These are phyloP conservation scores for Aptenodytes forsteri DNA, from an alignment of 2,113 vertebrate species.

Conservation along the genomic window DNA sequence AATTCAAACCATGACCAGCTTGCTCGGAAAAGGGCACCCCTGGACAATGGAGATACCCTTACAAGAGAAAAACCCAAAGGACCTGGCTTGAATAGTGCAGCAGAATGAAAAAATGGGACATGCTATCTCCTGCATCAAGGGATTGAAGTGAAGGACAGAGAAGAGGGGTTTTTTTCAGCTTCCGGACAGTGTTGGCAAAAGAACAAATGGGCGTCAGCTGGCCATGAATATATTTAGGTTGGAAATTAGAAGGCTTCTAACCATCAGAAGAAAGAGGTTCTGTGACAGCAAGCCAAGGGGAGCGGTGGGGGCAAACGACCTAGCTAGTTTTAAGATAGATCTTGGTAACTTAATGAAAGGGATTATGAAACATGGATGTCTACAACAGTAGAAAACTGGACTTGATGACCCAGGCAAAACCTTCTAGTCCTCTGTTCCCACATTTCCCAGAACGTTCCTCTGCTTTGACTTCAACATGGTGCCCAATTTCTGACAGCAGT, in stretches of 20 bases:
- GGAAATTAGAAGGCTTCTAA: slow-evolving; percentile 66
- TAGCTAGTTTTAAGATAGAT: slow-evolving; percentile 52
- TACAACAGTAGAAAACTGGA: neutral
- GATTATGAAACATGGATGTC: slow-evolving; percentile 35
- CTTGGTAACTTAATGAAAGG: slow-evolving; percentile 63
- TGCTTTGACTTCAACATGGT: slow-evolving; percentile 9
- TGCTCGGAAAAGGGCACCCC: neutral
- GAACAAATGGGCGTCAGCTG: slow-evolving; percentile 44
- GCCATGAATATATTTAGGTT: slow-evolving; percentile 64
- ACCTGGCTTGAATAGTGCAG: neutral
- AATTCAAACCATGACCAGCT: neutral
- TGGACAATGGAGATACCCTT: neutral
- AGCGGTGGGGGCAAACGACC: neutral
- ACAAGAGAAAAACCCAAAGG: neutral
- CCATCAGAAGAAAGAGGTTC: slow-evolving; percentile 55
- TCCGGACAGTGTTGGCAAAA: neutral
- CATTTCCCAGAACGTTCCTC: neutral
- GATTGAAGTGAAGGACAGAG: neutral
- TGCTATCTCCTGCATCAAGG: neutral
- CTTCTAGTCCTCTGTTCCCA: neutral
- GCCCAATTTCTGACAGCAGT: neutral
- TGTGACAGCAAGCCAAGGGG: slow-evolving; percentile 43
- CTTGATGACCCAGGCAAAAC: slow-evolving; percentile 3
- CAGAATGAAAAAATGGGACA: neutral
- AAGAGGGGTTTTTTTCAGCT: neutral